Evolutionary conservation across 1,140 invertebrate genomes (phyloP).

Genomic region (Neodiprion pinetum): DNA sequence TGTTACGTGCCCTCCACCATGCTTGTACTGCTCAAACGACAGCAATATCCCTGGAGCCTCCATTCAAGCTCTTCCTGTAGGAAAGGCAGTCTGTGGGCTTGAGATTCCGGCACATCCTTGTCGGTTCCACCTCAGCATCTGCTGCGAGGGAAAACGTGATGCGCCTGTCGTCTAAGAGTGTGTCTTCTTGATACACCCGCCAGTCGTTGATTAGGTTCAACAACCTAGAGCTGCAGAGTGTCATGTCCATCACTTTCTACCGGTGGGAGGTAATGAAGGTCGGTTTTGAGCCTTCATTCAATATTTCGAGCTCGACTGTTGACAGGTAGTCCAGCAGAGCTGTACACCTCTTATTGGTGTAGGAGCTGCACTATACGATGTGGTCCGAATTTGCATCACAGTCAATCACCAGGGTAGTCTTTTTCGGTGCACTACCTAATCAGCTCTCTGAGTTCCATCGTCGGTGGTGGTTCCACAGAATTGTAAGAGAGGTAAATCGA

Average conservation of each 20-base stretch:
- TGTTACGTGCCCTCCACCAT: neutral
- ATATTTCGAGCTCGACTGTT: slow-evolving; percentile 20
- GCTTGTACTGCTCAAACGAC: neutral
- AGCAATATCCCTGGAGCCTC: neutral
- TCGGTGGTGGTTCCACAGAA: slow-evolving; percentile 13
- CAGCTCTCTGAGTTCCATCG: slow-evolving; percentile 17
- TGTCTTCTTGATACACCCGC: slow-evolving; percentile 2
- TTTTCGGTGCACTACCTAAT: slow-evolving; percentile 10
- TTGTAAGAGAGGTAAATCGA: slow-evolving; percentile 17
- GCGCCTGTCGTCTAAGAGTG: slow-evolving; percentile 19
- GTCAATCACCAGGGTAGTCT: slow-evolving; percentile 25
- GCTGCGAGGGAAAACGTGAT: slow-evolving; percentile 3
- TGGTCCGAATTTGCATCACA: slow-evolving; percentile 40
- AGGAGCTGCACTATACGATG: slow-evolving; percentile 32
- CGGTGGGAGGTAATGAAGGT: slow-evolving; percentile 10
- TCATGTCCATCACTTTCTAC: no score
- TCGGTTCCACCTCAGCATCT: neutral
- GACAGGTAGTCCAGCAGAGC: slow-evolving; percentile 31
- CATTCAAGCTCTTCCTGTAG: neutral
- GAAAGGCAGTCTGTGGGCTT: slow-evolving; percentile 12
- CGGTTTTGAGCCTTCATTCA: slow-evolving; percentile 26
- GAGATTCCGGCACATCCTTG: neutral
- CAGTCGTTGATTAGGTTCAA: neutral
- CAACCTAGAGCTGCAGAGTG: neutral
- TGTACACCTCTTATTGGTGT: slow-evolving; percentile 33